phyloP scores from a whole-genome alignment of 2,797 vertebrate species.

The Percopsis omiscomaycus region DNA sequence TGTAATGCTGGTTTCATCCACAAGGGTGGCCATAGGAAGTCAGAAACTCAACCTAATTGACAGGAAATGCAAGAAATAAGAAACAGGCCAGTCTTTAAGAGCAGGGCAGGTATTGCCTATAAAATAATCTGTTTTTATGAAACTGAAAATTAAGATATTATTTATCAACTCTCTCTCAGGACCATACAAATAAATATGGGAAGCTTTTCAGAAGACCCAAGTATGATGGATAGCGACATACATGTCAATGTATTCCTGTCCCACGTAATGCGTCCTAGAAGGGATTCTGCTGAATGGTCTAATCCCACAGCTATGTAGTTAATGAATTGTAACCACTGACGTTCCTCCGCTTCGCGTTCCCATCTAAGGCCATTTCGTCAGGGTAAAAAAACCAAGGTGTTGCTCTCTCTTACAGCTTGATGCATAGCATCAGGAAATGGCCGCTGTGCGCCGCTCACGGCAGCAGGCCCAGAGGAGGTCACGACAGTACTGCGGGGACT shows the following conservation, averaged over 20 bases:
- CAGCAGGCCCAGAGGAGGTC: slow-evolving; percentile 59
- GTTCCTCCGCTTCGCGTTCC: slow-evolving; percentile 78
- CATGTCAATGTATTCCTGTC: not conserved
- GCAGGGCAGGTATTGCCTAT: no score
- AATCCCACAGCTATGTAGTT: slow-evolving; percentile 79
- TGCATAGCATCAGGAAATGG: slow-evolving; percentile 85
- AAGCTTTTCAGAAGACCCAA: no score
- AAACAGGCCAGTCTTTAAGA: no score
- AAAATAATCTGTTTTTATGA: no score
- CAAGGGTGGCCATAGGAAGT: no score
- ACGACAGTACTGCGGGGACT: not conserved
- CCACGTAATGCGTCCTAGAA: slow-evolving; percentile 20
- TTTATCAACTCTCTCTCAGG: no score
- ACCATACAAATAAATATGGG: no score
- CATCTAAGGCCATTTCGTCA: slow-evolving; percentile 80
- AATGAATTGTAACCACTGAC: slow-evolving; percentile 68
- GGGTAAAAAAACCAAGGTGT: slow-evolving; percentile 76
- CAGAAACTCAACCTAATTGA: no score
- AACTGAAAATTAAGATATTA: no score
- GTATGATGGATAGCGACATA: no score
- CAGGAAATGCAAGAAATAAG: no score
- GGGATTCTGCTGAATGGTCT: slow-evolving; percentile 72
- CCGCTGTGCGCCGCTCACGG: slow-evolving; percentile 80
- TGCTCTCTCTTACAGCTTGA: slow-evolving; percentile 75
- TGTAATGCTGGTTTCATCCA: no score